Evolutionary conservation across 2,888 invertebrate species (phyloP), one percentile per base, ranked within the genome.

Genomic region (Aethes cnicana): DNA sequence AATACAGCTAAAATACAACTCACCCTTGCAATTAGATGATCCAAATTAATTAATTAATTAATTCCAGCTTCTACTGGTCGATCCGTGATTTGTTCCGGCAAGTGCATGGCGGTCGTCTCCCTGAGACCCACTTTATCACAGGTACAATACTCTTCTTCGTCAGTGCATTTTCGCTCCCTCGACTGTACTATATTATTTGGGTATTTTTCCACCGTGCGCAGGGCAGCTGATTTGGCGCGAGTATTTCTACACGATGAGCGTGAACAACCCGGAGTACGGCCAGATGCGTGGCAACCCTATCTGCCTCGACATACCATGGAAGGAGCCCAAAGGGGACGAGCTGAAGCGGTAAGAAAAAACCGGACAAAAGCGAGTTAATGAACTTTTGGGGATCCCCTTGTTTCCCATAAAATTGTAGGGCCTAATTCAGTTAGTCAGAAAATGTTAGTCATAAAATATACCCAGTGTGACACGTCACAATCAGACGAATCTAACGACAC

Each of bases 191-290:
- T n/a, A n/a, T n/a, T n/a, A n/a, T n/a, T n/a, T n/a, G n/a, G n/a
- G n/a, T n/a, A n/a, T n/a, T n/a, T n/a, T n/a, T n/a, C n/a, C 20
- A n/a, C 14, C 35, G 21, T 84, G 85, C 32, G 74, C 88, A 65
- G 93, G 93, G 0, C 95, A 95, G 67, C 74, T 95, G 21, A 92
- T 94, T 26, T 95, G 95, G 95, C 90, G 94, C 20, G 94, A 95
- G 68, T 95, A 94, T 63, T 95, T 95, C 77, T 95, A 95, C 77
- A 93, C 94, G 21, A 94, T 95, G 94, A 94, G 94, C 25, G 92
- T 94, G 9, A 92, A 93, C 67, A 95, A 95, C 73, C 91, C 92
- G 0, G 84, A 92, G 61, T 95, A 93, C 67, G 93, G 91, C 2
- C 91, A 92, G 66, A 94, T 95, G 92, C 85, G 89, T 12, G 87